A percentile compares a stretch with the other conserved stretches of the same genome.
Evolutionary conservation across 2,113 vertebrate genomes (phyloP).

Genomic region (Lophius piscatorius): DNA sequence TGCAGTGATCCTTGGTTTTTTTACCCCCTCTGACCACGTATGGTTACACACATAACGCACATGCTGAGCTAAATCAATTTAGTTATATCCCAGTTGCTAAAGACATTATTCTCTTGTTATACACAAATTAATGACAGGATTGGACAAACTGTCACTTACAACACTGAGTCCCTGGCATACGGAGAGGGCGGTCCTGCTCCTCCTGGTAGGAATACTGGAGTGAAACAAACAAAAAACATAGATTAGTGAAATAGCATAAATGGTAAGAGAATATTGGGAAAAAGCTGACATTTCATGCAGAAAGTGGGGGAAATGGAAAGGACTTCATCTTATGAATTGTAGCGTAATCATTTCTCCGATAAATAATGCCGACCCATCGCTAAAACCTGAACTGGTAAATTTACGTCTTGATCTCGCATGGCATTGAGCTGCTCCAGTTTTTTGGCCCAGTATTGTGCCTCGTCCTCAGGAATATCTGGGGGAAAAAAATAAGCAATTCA

Average conservation of each 20-base stretch:
- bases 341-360: slow-evolving; percentile 1
- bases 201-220: slow-evolving; percentile 87
- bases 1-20: slow-evolving; percentile 15
- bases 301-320: not conserved
- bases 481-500: slow-evolving; percentile 44
- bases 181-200: slow-evolving; percentile 90
- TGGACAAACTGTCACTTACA: slow-evolving; percentile 85
- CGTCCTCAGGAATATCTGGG: slow-evolving; percentile 96
- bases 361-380: slow-evolving; percentile 30
- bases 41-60: slow-evolving; percentile 43
- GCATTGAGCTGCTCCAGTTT: slow-evolving; percentile 97
- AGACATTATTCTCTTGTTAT: slow-evolving; percentile 31
- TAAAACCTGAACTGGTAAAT: slow-evolving; percentile 21
- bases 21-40: slow-evolving; percentile 33
- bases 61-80: slow-evolving; percentile 38
- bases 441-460: slow-evolving; percentile 98
- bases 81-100: slow-evolving; percentile 40
- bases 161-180: slow-evolving; percentile 89
- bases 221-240: slow-evolving; percentile 11
- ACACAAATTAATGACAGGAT: slow-evolving; percentile 28
- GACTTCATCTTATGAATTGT: slow-evolving; percentile 6
- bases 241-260: not conserved
- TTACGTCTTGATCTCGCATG: slow-evolving; percentile 97
- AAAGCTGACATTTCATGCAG: not conserved
- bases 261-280: not conserved